Base-by-base conservation (phyloP, 1,140 invertebrate species). In the Thaumetopoea pityocampa region DNA sequence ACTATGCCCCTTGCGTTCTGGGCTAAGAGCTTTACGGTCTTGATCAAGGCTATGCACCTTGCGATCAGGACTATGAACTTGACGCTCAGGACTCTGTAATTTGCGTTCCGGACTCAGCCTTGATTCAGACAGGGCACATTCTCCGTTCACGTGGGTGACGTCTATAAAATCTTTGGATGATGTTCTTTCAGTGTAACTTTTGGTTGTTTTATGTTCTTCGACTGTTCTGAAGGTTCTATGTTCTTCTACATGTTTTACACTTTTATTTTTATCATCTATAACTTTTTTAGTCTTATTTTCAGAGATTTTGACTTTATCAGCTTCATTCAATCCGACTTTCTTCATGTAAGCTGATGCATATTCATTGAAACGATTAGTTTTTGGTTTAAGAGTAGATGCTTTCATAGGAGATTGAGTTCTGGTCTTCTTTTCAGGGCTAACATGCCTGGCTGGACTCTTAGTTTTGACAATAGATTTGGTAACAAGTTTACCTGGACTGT, bases 261-360 rank as follows among this genome's bases (percentile, higher is more conserved):
- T 65, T 16, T 49, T 52, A 14, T 60, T 54, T 3, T 63, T 41
- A 12, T 37, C 20, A 3, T 65, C 46, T 3, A 41, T 45, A 2
- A 27, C 30, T 30, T 60, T 74, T 32, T 66, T 77, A 10, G 46
- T 44, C 46, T 58, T 74, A 0, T 37, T 40, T 19, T 64, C 63
- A 4, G 55, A 11, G 9, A 46, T 37, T 23, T 57, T 72, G 9
- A 46, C 12, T 55, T 81, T 73, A 10, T 74, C 65, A 5, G 35
- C 34, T 16, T 77, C 74, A 18, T 65, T 72, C 1, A 84, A 38
- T 5, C 83, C 73, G 5, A 85, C 73, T 46, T 84, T 85, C 27
- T 85, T 85, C 77, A 86, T 77, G 34, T 85, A 85, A 19, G 85
- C 85, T 4, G 81, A 69, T 6, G 85, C 84, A 24, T 86, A 86